Percentiles rank a stretch among this genome's conserved stretches.
Evolutionary conservation across 2,888 invertebrate genomes (phyloP).

Genomic region (Spisula subtruncata): DNA sequence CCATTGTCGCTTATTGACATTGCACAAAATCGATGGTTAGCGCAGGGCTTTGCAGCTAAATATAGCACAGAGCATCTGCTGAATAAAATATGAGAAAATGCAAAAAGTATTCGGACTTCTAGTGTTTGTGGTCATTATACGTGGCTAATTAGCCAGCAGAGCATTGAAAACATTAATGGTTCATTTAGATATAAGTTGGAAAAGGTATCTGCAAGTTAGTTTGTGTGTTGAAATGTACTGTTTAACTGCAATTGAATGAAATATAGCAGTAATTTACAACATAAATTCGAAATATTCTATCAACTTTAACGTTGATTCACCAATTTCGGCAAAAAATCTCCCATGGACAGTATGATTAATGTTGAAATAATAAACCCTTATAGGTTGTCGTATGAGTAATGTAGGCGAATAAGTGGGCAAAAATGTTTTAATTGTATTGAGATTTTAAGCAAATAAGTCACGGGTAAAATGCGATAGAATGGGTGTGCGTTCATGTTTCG

Average conservation of each 20-base stretch:
- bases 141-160: not conserved
- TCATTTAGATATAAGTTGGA: conserved; percentile 3
- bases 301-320: not conserved
- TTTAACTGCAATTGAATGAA: not conserved
- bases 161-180: conserved; percentile 1
- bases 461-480: not conserved
- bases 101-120: conserved; percentile 38
- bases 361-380: conserved; percentile 7
- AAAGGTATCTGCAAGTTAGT: not conserved
- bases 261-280: not conserved
- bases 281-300: not conserved
- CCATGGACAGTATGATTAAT: not conserved
- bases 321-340: not conserved
- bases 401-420: not conserved
- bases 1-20: conserved; percentile 77
- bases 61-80: conserved; percentile 81
- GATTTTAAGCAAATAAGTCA: conserved; percentile 18
- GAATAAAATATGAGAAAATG: conserved; percentile 41
- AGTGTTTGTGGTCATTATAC: not conserved
- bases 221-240: not conserved
- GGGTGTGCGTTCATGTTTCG: not conserved
- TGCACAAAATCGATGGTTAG: conserved; percentile 82
- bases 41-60: conserved; percentile 79
- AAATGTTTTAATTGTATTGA: conserved; percentile 19
- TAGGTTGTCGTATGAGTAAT: not conserved